phyloP scores from a whole-genome alignment of 2,888 invertebrate species.

The Agrochola lychnidis region DNA sequence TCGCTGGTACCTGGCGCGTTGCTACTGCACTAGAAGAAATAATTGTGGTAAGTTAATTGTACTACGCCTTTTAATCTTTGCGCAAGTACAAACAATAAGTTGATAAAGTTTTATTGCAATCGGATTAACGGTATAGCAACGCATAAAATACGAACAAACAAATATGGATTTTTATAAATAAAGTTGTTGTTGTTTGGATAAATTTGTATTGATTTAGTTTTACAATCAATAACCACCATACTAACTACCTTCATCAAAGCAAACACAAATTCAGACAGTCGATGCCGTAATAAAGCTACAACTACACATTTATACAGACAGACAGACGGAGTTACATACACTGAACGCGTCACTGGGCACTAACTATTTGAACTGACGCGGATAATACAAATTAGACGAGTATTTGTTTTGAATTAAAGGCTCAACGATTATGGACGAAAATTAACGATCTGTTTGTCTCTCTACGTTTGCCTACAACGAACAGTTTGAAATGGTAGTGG shows the following conservation, averaged over 20 bases:
- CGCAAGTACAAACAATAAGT: too few relatives aligned
- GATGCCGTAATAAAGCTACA: background rate
- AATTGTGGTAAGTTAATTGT: too few relatives aligned
- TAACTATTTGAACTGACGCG: constrained; percentile 55
- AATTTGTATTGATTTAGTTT: too few relatives aligned
- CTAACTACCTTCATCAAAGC: background rate
- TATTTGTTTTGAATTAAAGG: constrained; percentile 56
- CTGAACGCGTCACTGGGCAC: constrained; percentile 51
- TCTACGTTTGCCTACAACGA: background rate
- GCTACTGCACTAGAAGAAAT: too few relatives aligned
- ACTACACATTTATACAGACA: constrained; percentile 14
- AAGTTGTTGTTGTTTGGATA: too few relatives aligned
- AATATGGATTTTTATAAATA: background rate
- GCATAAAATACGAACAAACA: too few relatives aligned
- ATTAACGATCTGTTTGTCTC: constrained; percentile 24
- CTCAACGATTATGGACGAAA: constrained; percentile 23
- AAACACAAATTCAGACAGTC: background rate
- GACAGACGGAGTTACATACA: constrained; percentile 19
- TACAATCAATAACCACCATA: too few relatives aligned
- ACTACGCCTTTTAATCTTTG: too few relatives aligned
- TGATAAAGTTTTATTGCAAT: too few relatives aligned
- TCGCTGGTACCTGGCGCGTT: too few relatives aligned
- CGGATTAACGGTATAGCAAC: too few relatives aligned
- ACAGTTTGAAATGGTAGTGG: background rate
- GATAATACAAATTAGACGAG: constrained; percentile 47